A percentile compares a stretch with the other conserved stretches of the same genome.
These are phyloP conservation scores for Drosophila melanica DNA, from an alignment of 1,140 invertebrate genomes.

Conservation along the genomic window DNA sequence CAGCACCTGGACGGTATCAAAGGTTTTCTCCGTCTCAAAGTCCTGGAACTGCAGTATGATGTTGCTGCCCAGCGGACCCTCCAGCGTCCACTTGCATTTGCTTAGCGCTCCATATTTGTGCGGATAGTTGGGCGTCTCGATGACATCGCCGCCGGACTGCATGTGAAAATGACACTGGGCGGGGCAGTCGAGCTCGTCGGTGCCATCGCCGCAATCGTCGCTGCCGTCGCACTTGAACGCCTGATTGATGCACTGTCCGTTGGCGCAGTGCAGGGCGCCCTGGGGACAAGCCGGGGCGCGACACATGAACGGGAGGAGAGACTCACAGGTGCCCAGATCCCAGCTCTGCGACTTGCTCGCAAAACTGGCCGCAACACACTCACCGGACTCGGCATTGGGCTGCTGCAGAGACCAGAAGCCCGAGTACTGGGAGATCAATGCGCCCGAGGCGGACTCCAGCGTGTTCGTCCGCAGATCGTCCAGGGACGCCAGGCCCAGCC, in stretches of 20 bases:
- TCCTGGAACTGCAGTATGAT: constrained; percentile 97
- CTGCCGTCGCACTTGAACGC: constrained; percentile 96
- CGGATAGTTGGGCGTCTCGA: constrained; percentile 97
- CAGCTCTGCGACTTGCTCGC: constrained; percentile 93
- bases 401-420: constrained; percentile 95
- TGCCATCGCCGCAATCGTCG: constrained; percentile 96
- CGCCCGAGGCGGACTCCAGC: constrained; percentile 95
- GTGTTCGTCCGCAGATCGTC: constrained; percentile 97
- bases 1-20: constrained; percentile 97
- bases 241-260: constrained; percentile 95
- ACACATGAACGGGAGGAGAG: constrained; percentile 97
- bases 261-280: constrained; percentile 96
- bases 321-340: constrained; percentile 96
- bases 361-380: constrained; percentile 93
- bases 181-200: constrained; percentile 96
- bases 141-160: constrained; percentile 96
- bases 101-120: constrained; percentile 94
- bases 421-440: constrained; percentile 95
- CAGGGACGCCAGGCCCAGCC: constrained; percentile 94
- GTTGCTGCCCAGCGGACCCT: constrained; percentile 97
- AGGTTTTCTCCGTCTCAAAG: constrained; percentile 98
- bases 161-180: constrained; percentile 95
- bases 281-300: constrained; percentile 94
- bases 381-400: constrained; percentile 92
- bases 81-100: constrained; percentile 98